Evolutionary conservation across 2,113 vertebrate species (phyloP), one percentile per base, ranked within the genome.

Genomic region (Nannospalax galili): DNA sequence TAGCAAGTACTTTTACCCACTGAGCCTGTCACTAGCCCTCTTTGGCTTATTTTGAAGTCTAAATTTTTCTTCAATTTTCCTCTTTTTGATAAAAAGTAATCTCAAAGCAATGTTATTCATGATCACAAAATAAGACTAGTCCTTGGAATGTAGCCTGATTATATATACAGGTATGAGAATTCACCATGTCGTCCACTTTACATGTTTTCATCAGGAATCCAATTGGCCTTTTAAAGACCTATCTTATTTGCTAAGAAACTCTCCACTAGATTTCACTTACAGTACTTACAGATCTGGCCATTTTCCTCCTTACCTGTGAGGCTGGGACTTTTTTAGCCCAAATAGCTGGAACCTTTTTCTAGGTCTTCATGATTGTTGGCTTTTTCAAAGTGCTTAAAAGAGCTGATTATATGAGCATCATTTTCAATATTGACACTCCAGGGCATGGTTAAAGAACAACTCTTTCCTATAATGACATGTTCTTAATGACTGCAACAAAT

Each of bases 31-130:
- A 22, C 40, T 11, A 3, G 40, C 11, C 45, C 73, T 92, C 45
- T 58, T 79, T 93, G 79, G 72, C 26, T 92, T 93, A 45, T 82
- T 95, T 91, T 80, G 30, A 75, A 52, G 82, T 77, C 48, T 77
- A 77, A 77, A 20, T 32, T 72, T 92, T 87, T 91, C 67, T 37
- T 77, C 52, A 82, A 70, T 12, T 86, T 32, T 67, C 26, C 6
- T 56, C 26, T 82, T 42, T 45, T 70, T 65, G 32, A 60, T 82
- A 42, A 45, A 92, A 65, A 64, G 70, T 9, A 67, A 87, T 67
- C 24, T 75, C 42, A 67, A 75, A 87, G 8, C 37, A n/a, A 81
- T 30, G 3, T 48, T 32, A 48, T 69, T 48, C 48, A 58, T 64
- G 28, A 70, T 77, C 26, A 85, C 26, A 75, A 62, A 82, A 69